Evolutionary conservation across 2,888 invertebrate genomes (phyloP), one percentile per base, ranked within the genome.

Genomic region (Lasioglossum leucozonium): DNA sequence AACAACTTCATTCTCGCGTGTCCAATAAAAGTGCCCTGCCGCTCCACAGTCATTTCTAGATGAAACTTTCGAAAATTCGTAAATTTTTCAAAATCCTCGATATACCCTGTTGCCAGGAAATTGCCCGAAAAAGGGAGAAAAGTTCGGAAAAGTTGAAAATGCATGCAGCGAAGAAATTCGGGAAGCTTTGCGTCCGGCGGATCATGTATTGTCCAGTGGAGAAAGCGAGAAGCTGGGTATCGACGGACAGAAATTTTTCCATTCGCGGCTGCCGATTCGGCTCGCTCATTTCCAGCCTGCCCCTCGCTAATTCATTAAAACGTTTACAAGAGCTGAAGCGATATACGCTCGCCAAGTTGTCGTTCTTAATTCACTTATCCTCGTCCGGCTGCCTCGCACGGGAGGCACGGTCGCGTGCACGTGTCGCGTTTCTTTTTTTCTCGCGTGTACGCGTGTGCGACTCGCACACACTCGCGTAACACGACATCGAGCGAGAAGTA

Each of bases 301-400:
- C 88, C 81, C 88, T 84, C 81, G 88, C 88, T 91, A 91, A 91
- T 92, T 92, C 90, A 85, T 91, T 89, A 84, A 86, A 90, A 86
- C 91, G 89, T 91, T 91, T 90, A 91, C 90, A 88, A 89, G 88
- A 69, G 87, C 77, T 58, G 62, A 26, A 67, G 75, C 84, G 79
- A 84, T 82, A 82, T 77, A 82, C 79, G 81, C 78, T 67, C 71
- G 75, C 69, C 82, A 78, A 76, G 81, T 78, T 88, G 88, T 90
- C 89, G 84, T 85, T 90, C 89, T 87, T 88, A 87, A 91, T 91
- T 89, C 92, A 87, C 84, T 91, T 91, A 91, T 80, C 75, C 77
- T 77, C 81, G 77, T 81, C 71, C 82, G 67, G 26, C 67, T 79
- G 58, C 62, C 72, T 77, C 81, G 80, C 67, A 67, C 76, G 40